These are phyloP conservation scores for Nipponia nippon DNA, from an alignment of 2,113 vertebrate species.

Conservation along the genomic window DNA sequence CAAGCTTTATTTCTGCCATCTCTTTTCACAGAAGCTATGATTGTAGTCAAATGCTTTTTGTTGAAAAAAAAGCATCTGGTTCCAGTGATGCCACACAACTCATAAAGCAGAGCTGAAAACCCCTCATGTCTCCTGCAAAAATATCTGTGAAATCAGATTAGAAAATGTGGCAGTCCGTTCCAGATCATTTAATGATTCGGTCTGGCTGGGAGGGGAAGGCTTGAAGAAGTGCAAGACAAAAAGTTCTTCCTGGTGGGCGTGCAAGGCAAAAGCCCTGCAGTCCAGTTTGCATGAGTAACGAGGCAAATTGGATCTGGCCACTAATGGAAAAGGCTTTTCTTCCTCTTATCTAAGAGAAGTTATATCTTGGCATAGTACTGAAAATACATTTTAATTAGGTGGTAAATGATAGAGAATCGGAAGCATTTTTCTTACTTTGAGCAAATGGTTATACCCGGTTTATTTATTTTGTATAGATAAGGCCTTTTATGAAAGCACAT, in stretches of 20 bases:
- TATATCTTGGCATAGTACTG: not conserved
- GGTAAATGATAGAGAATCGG: not conserved
- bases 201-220: not conserved
- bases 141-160: not conserved
- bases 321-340: not conserved
- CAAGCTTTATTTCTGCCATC: not conserved
- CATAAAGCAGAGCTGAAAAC: not conserved
- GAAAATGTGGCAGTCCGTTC: not conserved
- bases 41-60: not conserved
- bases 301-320: not conserved
- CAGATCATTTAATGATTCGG: not conserved
- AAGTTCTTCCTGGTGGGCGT: not conserved
- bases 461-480: slow-evolving; percentile 80
- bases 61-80: not conserved
- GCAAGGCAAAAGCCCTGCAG: not conserved
- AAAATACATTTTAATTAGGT: not conserved
- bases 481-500: slow-evolving; percentile 98
- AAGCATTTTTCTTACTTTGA: not conserved
- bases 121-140: not conserved
- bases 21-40: not conserved
- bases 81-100: not conserved
- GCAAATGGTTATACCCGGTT: not conserved
- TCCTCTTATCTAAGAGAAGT: not conserved
- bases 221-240: not conserved
- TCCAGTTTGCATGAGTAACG: not conserved